Base-by-base conservation (phyloP, 2,797 vertebrate genomes). In the Ibycter americanus region DNA sequence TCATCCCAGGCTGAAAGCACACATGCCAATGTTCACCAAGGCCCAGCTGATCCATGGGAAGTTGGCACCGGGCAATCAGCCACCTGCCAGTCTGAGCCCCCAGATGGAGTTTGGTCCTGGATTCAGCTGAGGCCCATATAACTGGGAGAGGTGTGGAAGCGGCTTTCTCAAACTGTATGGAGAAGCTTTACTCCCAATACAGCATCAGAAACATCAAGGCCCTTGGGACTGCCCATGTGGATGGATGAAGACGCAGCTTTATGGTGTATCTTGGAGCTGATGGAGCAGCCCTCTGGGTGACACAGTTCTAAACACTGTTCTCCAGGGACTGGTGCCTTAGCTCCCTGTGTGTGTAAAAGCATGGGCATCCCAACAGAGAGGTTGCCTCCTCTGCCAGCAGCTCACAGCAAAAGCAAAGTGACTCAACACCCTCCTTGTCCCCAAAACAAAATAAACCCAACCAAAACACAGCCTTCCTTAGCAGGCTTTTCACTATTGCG, bases 151-250 rank as follows among this genome's bases (percentile, higher is more conserved):
- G n/a, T 36, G 27, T 8, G n/a, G 54, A 47, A 40, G 20, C 15
- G 25, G 10, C 12, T 67, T 74, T 87, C 40, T 91, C 44, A 47
- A 36, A n/a, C 12, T 52, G 2, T 10, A 21, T 1, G 6, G 54
- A 58, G 19, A 65, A 78, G 2, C 9, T 32, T 15, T 26, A 31
- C 17, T 49, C 18, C 11, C 1, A 1, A 3, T 15, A 63, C 22
- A n/a, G 4, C 4, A 15, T 7, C 31, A 76, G 54, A 76, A 88
- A 52, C 10, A 14, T 5, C 12, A n/a, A 36, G 25, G 14, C 38
- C 25, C 6, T 36, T 8, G 49, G 31, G 23, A 38, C n/a, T 40
- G 2, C 4, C 11, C 2, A 3, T 3, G 5, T 22, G 44, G 46
- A 27, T 51, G 65, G 56, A 32, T 34, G 34, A 72, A 36, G 44